A percentile compares a stretch with the other conserved stretches of the same genome.
Evolutionary conservation across 2,113 vertebrate species (phyloP).

Genomic region (Ariopsis seemanni): DNA sequence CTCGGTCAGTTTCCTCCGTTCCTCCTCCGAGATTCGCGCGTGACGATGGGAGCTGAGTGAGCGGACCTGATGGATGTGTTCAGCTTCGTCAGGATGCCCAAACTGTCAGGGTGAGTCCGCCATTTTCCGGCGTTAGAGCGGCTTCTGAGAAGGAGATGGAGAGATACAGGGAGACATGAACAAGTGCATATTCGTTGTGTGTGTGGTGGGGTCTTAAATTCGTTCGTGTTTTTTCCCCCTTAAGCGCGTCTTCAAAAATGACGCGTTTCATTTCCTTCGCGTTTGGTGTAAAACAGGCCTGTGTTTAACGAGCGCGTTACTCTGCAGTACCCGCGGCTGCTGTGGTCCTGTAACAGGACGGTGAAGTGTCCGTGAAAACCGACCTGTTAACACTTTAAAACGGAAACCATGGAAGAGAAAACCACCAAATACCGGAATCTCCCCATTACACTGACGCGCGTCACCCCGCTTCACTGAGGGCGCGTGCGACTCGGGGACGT

Average conservation of each 20-base stretch:
- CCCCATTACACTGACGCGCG: background rate
- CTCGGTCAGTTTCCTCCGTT: background rate
- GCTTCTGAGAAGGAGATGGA: background rate
- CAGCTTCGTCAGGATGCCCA: conserved; percentile 39
- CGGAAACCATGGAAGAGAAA: background rate
- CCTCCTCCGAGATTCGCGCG: background rate
- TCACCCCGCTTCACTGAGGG: background rate
- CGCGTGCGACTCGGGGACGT: background rate
- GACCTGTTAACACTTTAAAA: background rate
- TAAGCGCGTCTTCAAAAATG: background rate
- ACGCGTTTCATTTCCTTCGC: background rate
- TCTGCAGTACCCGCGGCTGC: background rate
- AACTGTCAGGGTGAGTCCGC: conserved; percentile 35
- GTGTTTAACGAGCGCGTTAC: background rate
- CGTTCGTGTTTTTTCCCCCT: background rate
- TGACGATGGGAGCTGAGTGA: background rate
- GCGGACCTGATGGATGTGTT: conserved; percentile 37
- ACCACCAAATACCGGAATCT: background rate
- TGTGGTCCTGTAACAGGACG: background rate
- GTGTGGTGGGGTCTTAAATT: background rate
- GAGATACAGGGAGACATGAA: background rate
- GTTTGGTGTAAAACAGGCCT: background rate
- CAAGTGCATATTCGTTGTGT: no score
- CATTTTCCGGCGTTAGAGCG: background rate
- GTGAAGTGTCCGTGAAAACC: background rate